Evolutionary conservation across 2,797 vertebrate species (phyloP).

Genomic region (Onychomys torridus): DNA sequence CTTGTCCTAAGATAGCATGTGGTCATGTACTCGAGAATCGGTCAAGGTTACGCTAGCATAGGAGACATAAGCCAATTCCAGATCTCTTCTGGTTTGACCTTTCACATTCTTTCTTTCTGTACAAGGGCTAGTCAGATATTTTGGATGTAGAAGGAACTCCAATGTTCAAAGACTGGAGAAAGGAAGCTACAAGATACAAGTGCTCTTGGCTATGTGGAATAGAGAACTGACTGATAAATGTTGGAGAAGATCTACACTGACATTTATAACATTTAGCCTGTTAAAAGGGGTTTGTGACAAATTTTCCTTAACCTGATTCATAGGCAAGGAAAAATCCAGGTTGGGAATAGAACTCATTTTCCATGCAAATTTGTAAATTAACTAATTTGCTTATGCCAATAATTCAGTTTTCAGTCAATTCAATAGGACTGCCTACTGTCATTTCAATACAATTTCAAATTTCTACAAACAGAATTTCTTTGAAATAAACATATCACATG

Average conservation of each 20-base stretch:
- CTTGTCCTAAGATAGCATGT: neutral
- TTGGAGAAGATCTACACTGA: neutral
- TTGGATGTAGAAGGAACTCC: neutral
- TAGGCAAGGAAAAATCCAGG: neutral
- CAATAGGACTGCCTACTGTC: neutral
- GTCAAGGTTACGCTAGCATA: neutral
- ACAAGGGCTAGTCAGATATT: neutral
- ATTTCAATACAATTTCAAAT: conserved; percentile 47
- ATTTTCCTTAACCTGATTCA: neutral
- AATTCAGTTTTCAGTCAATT: neutral
- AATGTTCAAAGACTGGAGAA: neutral
- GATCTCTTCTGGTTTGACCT: neutral
- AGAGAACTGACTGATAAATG: neutral
- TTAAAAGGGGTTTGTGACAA: neutral
- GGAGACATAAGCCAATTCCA: neutral
- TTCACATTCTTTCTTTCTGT: neutral
- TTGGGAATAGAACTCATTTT: neutral
- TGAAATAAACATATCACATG: neutral
- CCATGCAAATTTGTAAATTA: conserved; percentile 1
- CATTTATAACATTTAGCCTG: neutral
- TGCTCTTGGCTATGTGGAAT: no score
- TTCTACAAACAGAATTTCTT: neutral
- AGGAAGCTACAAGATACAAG: neutral
- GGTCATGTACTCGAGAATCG: neutral
- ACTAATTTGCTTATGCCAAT: neutral